Evolutionary conservation across 2,888 invertebrate species (phyloP).

Genomic region (Balanococcus diminutus): DNA sequence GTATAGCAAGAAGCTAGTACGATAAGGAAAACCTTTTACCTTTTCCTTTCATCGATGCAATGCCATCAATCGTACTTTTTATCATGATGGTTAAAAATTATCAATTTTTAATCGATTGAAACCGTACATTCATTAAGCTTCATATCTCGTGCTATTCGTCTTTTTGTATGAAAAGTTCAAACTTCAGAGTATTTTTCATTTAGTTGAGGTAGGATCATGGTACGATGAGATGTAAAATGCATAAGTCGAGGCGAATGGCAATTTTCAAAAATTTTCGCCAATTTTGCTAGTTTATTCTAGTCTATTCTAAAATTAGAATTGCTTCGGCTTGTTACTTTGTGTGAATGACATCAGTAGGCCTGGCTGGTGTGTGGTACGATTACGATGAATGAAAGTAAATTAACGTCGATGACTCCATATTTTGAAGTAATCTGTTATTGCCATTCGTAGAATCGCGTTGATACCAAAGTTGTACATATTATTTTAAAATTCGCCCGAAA

Average conservation of each 20-base stretch:
- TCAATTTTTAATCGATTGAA: neutral
- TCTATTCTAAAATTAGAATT: neutral
- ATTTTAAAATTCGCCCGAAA: neutral
- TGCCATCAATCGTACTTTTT: neutral
- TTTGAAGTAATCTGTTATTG: neutral
- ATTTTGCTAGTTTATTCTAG: neutral
- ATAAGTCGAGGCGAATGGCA: neutral
- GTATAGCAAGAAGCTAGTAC: neutral
- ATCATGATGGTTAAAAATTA: neutral
- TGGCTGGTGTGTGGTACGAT: neutral
- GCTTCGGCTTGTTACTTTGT: neutral
- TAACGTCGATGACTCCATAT: constrained; percentile 32
- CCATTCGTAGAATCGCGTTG: neutral
- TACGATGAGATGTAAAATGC: neutral
- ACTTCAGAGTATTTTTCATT: neutral
- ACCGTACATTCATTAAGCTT: neutral
- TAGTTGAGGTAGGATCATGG: neutral
- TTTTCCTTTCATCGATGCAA: neutral
- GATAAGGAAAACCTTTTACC: neutral
- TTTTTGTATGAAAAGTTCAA: neutral
- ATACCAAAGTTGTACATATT: neutral
- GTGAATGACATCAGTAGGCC: neutral
- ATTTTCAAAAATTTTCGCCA: neutral
- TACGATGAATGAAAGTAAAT: neutral
- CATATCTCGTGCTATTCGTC: neutral